Base-by-base conservation (phyloP, 2,797 vertebrate species). In the Lemur catta region DNA sequence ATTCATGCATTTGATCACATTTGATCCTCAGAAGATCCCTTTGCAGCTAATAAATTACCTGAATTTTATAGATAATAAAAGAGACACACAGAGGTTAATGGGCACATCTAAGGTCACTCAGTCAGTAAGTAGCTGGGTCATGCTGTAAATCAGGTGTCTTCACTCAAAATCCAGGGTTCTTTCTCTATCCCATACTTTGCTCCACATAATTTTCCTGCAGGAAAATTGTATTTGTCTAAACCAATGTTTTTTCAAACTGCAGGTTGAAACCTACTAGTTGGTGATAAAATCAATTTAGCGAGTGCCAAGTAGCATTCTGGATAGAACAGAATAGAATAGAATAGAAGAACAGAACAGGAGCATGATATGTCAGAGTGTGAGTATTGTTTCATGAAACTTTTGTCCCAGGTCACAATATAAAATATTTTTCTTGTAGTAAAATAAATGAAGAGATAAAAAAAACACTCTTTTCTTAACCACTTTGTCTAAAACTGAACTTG, bases 61-160 rank as follows among this genome's bases (percentile, higher is more conserved):
- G 91, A 81, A 85, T 91, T 97, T 97, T 95, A 89, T 67, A 93
- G 89, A 67, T 94, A 95, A 91, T 94, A 57, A 92, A 96, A 93
- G 57, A 85, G 96, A 92, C 50, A 52, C 41, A 26, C 38, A 38
- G 33, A 97, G 89, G 93, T 94, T 88, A 94, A 89, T 93, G 89
- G 94, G 48, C 78, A 43, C 43, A 65, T 84, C 55, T 67, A 35
- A 65, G 81, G 76, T 88, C 84, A 74, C 75, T 43, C 41, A 78
- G 85, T 33, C 74, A 80, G 43, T 85, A 46, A 82, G 80, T 35
- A 85, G 33, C 14, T 69, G 71, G 91, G 78, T 74, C 79, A 63
- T 38, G 50, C 74, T 30, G 35, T 57, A 61, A 86, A 81, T 93
- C 59, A 72, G 52, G 43, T 38, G 9, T 86, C 84, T 95, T 93